These are phyloP conservation scores for Forbesichthys agassizii DNA, from an alignment of 2,113 vertebrate species.

Conservation along the genomic window DNA sequence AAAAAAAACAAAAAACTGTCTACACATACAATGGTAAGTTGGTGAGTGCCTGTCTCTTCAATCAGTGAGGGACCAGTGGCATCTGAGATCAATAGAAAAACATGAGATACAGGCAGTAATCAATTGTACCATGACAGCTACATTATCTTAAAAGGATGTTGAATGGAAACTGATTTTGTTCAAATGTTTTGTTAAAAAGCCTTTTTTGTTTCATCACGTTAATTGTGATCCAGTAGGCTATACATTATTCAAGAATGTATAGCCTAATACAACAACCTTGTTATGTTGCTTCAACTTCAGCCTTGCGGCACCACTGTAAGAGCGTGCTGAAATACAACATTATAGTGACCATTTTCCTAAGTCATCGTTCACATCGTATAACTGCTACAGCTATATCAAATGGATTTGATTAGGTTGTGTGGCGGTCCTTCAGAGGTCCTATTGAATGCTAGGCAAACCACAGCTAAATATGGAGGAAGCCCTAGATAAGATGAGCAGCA, in stretches of 20 bases:
- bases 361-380: constrained; percentile 25
- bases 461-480: constrained; percentile 19
- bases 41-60: constrained; percentile 20
- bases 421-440: constrained; percentile 25
- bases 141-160: too few species aligned
- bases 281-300: constrained; percentile 5
- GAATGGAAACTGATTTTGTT: neutral
- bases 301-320: constrained; percentile 12
- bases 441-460: constrained; percentile 27
- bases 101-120: constrained; percentile 5
- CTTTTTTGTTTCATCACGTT: constrained; percentile 19
- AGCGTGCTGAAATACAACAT: constrained; percentile 9
- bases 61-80: constrained; percentile 18
- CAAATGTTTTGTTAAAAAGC: constrained; percentile 16
- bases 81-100: constrained; percentile 58
- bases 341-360: constrained; percentile 9
- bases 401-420: constrained; percentile 42
- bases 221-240: neutral
- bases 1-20: constrained; percentile 63
- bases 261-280: neutral
- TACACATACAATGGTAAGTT: constrained; percentile 31
- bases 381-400: constrained; percentile 30
- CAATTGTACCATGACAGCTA: too few species aligned
- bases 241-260: neutral
- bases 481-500: constrained; percentile 17